A percentile compares a stretch with the other conserved stretches of the same genome.
Evolutionary conservation across 1,140 invertebrate genomes (phyloP).

Genomic region (Pseudomyrmex cubaensis): DNA sequence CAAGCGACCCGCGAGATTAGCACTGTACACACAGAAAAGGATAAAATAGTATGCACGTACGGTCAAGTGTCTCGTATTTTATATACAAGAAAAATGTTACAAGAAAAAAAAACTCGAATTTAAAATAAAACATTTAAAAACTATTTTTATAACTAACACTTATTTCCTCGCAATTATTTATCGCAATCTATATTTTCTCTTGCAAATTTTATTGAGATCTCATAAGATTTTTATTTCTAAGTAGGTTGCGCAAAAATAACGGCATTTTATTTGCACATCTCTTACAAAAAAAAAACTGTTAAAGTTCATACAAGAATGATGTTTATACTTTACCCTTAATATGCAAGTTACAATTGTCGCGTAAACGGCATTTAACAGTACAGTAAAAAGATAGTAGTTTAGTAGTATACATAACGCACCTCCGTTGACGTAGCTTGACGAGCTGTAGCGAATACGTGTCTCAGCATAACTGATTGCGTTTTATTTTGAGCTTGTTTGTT

Average conservation of each 20-base stretch:
- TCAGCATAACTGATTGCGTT: slow-evolving; percentile 82
- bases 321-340: slow-evolving; percentile 26
- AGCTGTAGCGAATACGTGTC: slow-evolving; percentile 80
- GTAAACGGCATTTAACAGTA: not conserved
- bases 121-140: not conserved
- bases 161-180: slow-evolving; percentile 6
- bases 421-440: slow-evolving; percentile 80
- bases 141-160: slow-evolving; percentile 10
- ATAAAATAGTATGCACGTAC: slow-evolving; percentile 68
- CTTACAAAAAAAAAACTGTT: not conserved
- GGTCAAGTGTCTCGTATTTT: slow-evolving; percentile 51
- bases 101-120: slow-evolving; percentile 17
- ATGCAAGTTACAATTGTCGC: not conserved
- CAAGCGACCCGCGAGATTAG: slow-evolving; percentile 72
- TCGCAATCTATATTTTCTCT: not conserved
- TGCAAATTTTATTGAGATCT: not conserved
- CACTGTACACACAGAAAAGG: slow-evolving; percentile 74
- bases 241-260: not conserved
- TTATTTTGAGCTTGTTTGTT: slow-evolving; percentile 81
- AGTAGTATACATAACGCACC: slow-evolving; percentile 66
- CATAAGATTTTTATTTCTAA: not conserved
- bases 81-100: slow-evolving; percentile 13
- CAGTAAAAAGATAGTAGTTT: slow-evolving; percentile 1
- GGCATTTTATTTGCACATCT: not conserved
- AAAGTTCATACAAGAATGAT: not conserved